A percentile compares a stretch with the other conserved stretches of the same genome.
Evolutionary conservation across 2,888 invertebrate species (phyloP).

Genomic region (Oligia latruncula): DNA sequence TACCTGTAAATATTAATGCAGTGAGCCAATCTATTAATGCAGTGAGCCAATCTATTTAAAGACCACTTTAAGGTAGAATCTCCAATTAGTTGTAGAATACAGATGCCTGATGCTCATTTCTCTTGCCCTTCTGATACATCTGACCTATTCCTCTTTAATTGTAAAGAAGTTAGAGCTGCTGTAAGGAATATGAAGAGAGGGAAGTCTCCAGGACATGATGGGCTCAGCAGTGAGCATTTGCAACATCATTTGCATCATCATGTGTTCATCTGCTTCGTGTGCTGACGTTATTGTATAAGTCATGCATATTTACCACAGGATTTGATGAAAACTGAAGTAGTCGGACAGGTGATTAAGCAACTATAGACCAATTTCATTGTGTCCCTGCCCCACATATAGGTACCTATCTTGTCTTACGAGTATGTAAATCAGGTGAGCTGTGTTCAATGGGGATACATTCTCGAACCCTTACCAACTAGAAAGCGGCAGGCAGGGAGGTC

Average conservation of each 20-base stretch:
- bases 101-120: not conserved
- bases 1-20: not conserved
- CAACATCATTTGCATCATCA: too few relatives aligned
- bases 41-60: not conserved
- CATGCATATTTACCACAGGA: not conserved
- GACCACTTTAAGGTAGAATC: not conserved
- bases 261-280: not conserved
- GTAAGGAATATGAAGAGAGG: not conserved
- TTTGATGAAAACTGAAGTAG: too few relatives aligned
- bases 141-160: not conserved
- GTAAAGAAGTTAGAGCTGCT: not conserved
- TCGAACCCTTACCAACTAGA: too few relatives aligned
- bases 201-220: not conserved
- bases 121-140: not conserved
- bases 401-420: too few relatives aligned
- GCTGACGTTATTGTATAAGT: not conserved
- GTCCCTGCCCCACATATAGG: too few relatives aligned
- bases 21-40: too few relatives aligned
- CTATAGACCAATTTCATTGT: too few relatives aligned
- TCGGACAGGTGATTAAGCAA: too few relatives aligned
- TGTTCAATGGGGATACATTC: too few relatives aligned
- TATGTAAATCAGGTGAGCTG: too few relatives aligned
- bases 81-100: not conserved
- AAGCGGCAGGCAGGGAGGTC: too few relatives aligned
- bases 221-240: too few relatives aligned